Evolutionary conservation across 1,140 invertebrate genomes (phyloP).

Genomic region (Zaprionus africanus): DNA sequence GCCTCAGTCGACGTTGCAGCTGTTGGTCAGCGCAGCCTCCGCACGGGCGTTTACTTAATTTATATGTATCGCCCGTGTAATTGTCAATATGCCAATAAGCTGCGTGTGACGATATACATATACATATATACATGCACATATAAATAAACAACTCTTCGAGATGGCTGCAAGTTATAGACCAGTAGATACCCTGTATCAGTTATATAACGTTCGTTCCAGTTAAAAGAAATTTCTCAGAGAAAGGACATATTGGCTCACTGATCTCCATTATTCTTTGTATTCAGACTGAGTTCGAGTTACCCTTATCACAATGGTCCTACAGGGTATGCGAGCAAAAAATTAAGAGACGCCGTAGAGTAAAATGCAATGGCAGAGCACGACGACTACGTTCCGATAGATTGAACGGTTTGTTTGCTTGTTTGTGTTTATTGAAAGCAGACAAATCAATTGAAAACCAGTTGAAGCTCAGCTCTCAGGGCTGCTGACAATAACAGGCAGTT

Average conservation of each 20-base stretch:
- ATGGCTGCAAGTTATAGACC: background rate
- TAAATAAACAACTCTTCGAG: constrained; percentile 1
- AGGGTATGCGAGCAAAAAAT: constrained; percentile 35
- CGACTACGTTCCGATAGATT: constrained; percentile 44
- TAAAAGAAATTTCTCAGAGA: background rate
- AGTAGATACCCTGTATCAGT: background rate
- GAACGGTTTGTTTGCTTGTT: constrained; percentile 68
- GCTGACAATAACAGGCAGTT: constrained; percentile 23
- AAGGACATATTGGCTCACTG: too few species aligned
- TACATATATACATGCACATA: constrained; percentile 39
- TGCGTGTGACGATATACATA: constrained; percentile 69
- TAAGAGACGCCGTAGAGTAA: constrained; percentile 16
- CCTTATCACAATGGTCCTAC: background rate
- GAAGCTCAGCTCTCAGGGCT: constrained; percentile 49
- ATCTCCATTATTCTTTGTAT: too few species aligned
- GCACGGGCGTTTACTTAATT: constrained; percentile 77
- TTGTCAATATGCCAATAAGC: constrained; percentile 83
- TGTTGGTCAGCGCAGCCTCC: constrained; percentile 50
- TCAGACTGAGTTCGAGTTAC: background rate
- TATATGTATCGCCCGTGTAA: constrained; percentile 81
- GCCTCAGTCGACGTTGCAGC: constrained; percentile 20
- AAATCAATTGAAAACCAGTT: constrained; percentile 73
- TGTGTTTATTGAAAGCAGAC: constrained; percentile 77
- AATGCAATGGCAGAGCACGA: constrained; percentile 22
- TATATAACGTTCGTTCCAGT: background rate